phyloP scores from a whole-genome alignment of 1,140 invertebrate species.

The Sitodiplosis mosellana region DNA sequence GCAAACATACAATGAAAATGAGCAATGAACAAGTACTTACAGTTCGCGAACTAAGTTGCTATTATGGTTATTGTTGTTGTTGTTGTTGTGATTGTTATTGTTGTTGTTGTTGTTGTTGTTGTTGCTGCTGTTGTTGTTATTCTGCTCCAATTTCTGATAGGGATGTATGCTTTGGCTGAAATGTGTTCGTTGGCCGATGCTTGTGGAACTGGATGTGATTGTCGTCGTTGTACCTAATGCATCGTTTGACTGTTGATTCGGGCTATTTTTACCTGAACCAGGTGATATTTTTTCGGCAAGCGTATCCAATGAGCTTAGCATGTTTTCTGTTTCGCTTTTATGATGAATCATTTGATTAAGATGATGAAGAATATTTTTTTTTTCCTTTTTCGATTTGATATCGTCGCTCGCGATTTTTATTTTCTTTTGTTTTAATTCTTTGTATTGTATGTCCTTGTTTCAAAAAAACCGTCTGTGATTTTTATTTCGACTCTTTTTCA shows the following conservation, averaged over 20 bases:
- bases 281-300: slow-evolving; percentile 65
- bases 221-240: slow-evolving; percentile 10
- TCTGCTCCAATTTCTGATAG: slow-evolving; percentile 7
- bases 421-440: too few relatives aligned
- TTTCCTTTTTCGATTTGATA: too few relatives aligned
- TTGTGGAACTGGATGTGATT: slow-evolving; percentile 10
- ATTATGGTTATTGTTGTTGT: slow-evolving; percentile 33
- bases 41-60: slow-evolving; percentile 31
- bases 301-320: slow-evolving; percentile 60
- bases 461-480: too few relatives aligned
- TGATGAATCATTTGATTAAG: too few relatives aligned
- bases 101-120: slow-evolving; percentile 11
- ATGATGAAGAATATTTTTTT: too few relatives aligned
- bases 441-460: too few relatives aligned
- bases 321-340: slow-evolving; percentile 14
- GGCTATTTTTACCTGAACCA: slow-evolving; percentile 28
- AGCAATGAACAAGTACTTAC: slow-evolving; percentile 9
- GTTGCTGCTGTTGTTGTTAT: background rate
- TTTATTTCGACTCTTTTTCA: too few relatives aligned
- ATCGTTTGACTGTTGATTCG: slow-evolving; percentile 3
- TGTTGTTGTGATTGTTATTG: slow-evolving; percentile 16
- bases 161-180: slow-evolving; percentile 8
- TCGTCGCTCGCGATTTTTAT: too few relatives aligned
- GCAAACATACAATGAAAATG: too few relatives aligned
- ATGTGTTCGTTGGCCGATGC: slow-evolving; percentile 7